Evolutionary conservation across 1,140 invertebrate species (phyloP), one percentile per base, ranked within the genome.

Genomic region (Drosophila kepulauana): DNA sequence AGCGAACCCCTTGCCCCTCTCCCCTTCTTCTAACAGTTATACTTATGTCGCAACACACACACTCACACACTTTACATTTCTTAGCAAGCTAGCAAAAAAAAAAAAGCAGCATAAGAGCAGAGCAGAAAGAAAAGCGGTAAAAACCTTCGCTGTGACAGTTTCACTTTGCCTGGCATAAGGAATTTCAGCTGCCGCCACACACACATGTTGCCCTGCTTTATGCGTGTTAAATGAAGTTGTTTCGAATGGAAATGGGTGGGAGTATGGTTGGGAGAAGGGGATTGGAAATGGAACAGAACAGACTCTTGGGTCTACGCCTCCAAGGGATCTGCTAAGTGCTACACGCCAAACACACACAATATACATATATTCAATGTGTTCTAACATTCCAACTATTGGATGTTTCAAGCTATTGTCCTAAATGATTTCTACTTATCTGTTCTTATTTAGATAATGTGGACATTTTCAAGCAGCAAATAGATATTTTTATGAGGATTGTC

Each of bases 111-210:
- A 52, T 2, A n/a, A 13, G 41, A 43, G 41, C 11, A 5, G 41
- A 13, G 41, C 4, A 72, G 25, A 45, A 41, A 57, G 13, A 57
- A 62, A 67, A 63, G 48, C 33, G 38, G 48, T 71, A 82, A 67
- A 67, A 88, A 79, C 77, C 77, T 87, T 88, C 62, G 56, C 84
- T 70, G 85, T 88, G 84, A 89, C 84, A 88, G 85, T 88, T 88
- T 88, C 84, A 84, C 84, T 89, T 88, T 81, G 81, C 70, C 74
- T 45, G 77, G 80, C 85, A 78, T 75, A 75, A 88, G 78, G 77
- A 84, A 88, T 88, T 84, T 79, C 76, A 69, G 72, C 72, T 76
- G 51, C 54, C 71, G 76, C 79, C 78, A 87, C 73, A 67, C 79
- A 82, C 84, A 87, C 80, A 87, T 87, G 84, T 70, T 82, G 80